Base-by-base conservation (phyloP, 2,113 vertebrate species). In the Parotia lawesii region DNA sequence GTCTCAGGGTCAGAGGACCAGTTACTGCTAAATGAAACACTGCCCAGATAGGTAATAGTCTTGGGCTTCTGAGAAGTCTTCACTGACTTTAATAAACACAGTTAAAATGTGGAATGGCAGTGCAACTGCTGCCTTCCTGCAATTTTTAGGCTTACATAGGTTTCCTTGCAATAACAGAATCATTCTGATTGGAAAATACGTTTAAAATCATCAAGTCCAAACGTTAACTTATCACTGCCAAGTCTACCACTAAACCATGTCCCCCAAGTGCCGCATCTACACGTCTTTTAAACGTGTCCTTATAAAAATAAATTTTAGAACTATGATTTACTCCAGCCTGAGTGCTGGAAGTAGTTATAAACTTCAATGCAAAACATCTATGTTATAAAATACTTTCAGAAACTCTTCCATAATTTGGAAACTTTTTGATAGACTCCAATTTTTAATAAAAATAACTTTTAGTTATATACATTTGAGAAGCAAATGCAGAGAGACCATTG, bases 401-500 rank as follows among this genome's bases (percentile, higher is more conserved):
- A 90, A 74, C 17, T 51, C 25, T 53, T 89, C 21, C 29, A 65
- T 72, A 2, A 48, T 70, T 87, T 87, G 48, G 76, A 89, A 85
- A 45, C 28, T 66, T 93, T 80, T 38, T 57, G 37, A 79, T 37
- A 66, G 33, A 94, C 85, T 90, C 17, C 4, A 42, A 17, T 58
- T 93, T 85, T 85, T 76, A 76, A 90, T 93, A 90, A 89, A 92
- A 87, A 66, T 21, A 82, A 15, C 17, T 89, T 87, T 93, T 47
- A 83, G 33, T 31, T 70, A 60, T n/a, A 60, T 12, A 35, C 15
- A 53, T 76, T 72, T 65, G 42, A 75, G 44, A 92, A 77, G 37
- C 40, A 88, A 79, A 72, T 62, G 23, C 24, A 89, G 57, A 67
- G 67, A 85, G 38, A 62, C 6, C 31, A 58, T 12, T 75, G 23